Percentiles rank a stretch among this genome's conserved stretches.
These are phyloP conservation scores for Alfaro cultratus DNA, from an alignment of 2,797 vertebrate species.

Conservation along the genomic window DNA sequence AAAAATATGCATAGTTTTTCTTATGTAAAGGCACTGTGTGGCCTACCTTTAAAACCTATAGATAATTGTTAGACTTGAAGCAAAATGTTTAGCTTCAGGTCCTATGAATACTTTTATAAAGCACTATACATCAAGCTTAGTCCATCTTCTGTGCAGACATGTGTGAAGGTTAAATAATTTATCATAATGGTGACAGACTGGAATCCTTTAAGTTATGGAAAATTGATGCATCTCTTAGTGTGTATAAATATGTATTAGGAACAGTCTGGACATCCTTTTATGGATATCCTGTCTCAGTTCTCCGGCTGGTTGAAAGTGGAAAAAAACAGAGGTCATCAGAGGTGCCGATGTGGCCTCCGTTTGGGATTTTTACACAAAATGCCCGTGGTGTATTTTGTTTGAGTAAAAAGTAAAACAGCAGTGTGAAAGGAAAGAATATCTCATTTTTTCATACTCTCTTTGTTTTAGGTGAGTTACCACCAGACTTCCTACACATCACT, in stretches of 20 bases:
- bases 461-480: conserved; percentile 31
- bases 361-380: neutral
- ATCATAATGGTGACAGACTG: conserved; percentile 66
- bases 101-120: neutral
- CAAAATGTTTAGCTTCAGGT: neutral
- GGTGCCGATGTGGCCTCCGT: neutral
- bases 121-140: conserved; percentile 2
- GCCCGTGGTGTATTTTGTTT: neutral
- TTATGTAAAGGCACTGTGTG: neutral
- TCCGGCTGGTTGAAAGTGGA: conserved; percentile 17
- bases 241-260: conserved; percentile 63
- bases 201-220: conserved; percentile 63
- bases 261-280: conserved; percentile 47
- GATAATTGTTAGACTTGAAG: too few species aligned
- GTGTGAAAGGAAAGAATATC: neutral
- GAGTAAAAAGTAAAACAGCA: neutral
- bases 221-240: conserved; percentile 59
- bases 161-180: conserved; percentile 69
- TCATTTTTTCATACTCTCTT: conserved; percentile 2
- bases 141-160: conserved; percentile 41
- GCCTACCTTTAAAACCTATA: neutral
- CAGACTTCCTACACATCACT: conserved; percentile 34
- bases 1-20: neutral
- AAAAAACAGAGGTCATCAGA: conserved; percentile 32
- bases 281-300: conserved; percentile 38